These are phyloP conservation scores for Calephelis perditalis DNA, from an alignment of 2,888 invertebrate genomes.

Conservation along the genomic window DNA sequence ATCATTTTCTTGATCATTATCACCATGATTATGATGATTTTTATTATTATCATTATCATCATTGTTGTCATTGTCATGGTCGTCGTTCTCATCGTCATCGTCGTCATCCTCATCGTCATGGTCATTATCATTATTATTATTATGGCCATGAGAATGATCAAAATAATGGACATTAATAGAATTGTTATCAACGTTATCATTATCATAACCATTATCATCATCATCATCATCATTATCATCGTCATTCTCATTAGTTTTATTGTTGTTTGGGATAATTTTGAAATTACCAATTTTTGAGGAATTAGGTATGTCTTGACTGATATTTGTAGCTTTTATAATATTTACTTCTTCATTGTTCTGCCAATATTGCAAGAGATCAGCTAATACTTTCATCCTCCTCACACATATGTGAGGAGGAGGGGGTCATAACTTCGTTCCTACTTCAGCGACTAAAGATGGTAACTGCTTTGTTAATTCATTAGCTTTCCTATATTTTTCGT, in stretches of 20 bases:
- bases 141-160: constrained; percentile 32
- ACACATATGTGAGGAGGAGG: too few species aligned
- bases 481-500: neutral
- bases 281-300: too few species aligned
- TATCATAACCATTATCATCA: too few species aligned
- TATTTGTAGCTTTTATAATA: neutral
- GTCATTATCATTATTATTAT: constrained; percentile 57
- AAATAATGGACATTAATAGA: too few species aligned
- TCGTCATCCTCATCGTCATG: constrained; percentile 54
- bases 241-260: too few species aligned
- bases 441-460: neutral
- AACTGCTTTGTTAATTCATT: neutral
- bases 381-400: neutral
- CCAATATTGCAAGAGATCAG: neutral
- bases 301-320: neutral
- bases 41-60: constrained; percentile 49
- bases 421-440: neutral
- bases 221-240: too few species aligned
- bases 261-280: too few species aligned
- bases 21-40: constrained; percentile 60
- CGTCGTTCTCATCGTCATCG: constrained; percentile 63
- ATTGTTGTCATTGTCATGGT: constrained; percentile 55
- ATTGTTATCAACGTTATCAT: too few species aligned
- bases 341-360: neutral
- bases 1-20: constrained; percentile 54